These are phyloP conservation scores for Philereme transversata DNA, from an alignment of 2,888 invertebrate genomes.

Conservation along the genomic window DNA sequence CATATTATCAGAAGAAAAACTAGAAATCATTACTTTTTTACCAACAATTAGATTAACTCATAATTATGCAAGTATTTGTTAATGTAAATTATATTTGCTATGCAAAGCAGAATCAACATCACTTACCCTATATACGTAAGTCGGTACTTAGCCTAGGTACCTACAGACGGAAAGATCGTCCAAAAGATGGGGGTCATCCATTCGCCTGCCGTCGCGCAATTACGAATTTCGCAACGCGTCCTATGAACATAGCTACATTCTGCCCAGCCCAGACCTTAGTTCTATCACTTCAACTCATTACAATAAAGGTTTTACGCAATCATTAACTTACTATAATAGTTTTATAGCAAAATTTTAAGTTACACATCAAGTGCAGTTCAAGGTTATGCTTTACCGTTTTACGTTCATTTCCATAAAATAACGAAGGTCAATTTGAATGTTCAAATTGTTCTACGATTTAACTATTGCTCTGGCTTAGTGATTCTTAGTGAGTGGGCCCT, in stretches of 20 bases:
- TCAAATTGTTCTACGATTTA: constrained; percentile 12
- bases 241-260: constrained; percentile 31
- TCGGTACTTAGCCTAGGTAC: background rate
- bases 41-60: too few species aligned
- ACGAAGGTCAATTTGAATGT: constrained; percentile 27
- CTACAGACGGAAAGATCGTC: constrained; percentile 38
- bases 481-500: constrained; percentile 3
- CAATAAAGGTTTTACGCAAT: constrained; percentile 33
- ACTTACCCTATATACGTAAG: constrained; percentile 7
- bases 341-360: constrained; percentile 28
- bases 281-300: constrained; percentile 25
- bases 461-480: background rate
- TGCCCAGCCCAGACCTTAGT: constrained; percentile 27
- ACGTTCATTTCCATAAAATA: constrained; percentile 13
- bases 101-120: constrained; percentile 1
- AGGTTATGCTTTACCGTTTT: constrained; percentile 24
- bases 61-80: background rate
- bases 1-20: background rate
- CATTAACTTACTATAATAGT: constrained; percentile 34
- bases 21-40: background rate
- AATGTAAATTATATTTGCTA: constrained; percentile 12
- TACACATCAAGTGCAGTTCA: constrained; percentile 23
- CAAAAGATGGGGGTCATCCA: constrained; percentile 47
- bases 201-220: constrained; percentile 41
- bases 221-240: constrained; percentile 45